Conservation (phyloP, 2,888 invertebrate species). For the Phalera bucephala region DNA sequence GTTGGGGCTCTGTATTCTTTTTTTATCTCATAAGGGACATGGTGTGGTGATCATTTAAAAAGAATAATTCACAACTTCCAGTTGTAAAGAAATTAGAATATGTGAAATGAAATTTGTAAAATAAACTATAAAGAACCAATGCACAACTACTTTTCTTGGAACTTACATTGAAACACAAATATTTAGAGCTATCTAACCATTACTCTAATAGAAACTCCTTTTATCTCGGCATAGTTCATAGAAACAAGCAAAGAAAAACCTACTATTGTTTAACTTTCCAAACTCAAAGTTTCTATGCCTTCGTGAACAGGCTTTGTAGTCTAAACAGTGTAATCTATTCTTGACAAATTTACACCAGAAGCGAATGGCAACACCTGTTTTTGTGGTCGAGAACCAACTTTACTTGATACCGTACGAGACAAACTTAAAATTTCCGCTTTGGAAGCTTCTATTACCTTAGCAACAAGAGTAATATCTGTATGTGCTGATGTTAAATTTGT, state of each 20-base stretch:
- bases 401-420: constrained; percentile 21
- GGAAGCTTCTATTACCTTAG: background rate
- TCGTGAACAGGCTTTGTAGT: constrained; percentile 17
- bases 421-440: background rate
- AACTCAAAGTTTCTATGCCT: constrained; percentile 5
- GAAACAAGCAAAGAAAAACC: too few species aligned
- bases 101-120: too few species aligned
- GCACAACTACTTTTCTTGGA: too few species aligned
- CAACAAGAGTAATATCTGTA: constrained; percentile 17
- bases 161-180: too few species aligned
- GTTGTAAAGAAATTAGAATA: too few species aligned
- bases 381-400: constrained; percentile 35
- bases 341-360: constrained; percentile 25
- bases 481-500: constrained; percentile 5
- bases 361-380: constrained; percentile 42
- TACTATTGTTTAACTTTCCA: constrained; percentile 1
- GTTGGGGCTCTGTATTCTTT: too few species aligned
- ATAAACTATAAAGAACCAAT: too few species aligned
- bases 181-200: too few species aligned
- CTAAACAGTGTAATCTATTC: constrained; percentile 25
- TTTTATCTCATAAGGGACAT: too few species aligned
- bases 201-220: too few species aligned
- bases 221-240: background rate
- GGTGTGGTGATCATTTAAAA: too few species aligned
- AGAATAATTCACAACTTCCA: too few species aligned